phyloP scores from a whole-genome alignment of 1,140 invertebrate genomes.

The Palaemon carinicauda region DNA sequence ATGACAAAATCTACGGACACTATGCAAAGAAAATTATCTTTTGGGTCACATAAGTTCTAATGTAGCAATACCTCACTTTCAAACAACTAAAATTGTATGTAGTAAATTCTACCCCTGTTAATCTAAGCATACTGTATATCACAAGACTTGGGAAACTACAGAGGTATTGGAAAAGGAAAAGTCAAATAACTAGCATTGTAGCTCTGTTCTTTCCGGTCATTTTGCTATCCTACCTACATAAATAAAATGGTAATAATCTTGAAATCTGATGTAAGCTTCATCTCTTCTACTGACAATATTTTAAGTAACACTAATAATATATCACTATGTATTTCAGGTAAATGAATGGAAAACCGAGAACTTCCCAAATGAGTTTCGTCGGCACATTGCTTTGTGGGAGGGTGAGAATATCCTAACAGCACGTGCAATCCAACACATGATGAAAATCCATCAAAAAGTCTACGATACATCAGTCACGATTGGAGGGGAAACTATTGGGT shows the following conservation, averaged over 20 bases:
- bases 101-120: too few species aligned
- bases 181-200: conserved; percentile 61
- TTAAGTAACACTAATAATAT: not conserved
- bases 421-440: not conserved
- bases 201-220: too few species aligned
- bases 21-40: too few species aligned
- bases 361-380: not conserved
- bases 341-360: not conserved
- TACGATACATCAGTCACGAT: not conserved
- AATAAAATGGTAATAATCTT: not conserved
- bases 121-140: too few species aligned
- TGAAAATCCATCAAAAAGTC: not conserved
- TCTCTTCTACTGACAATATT: not conserved
- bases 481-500: not conserved
- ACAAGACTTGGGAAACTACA: too few species aligned
- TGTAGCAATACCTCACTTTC: too few species aligned
- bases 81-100: too few species aligned
- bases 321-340: not conserved
- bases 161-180: too few species aligned
- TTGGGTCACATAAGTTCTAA: too few species aligned
- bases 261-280: not conserved
- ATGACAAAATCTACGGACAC: too few species aligned
- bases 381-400: not conserved
- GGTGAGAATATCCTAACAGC: not conserved
- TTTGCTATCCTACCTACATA: too few species aligned